phyloP scores from a whole-genome alignment of 2,888 invertebrate genomes.

The Halictus ligatus region DNA sequence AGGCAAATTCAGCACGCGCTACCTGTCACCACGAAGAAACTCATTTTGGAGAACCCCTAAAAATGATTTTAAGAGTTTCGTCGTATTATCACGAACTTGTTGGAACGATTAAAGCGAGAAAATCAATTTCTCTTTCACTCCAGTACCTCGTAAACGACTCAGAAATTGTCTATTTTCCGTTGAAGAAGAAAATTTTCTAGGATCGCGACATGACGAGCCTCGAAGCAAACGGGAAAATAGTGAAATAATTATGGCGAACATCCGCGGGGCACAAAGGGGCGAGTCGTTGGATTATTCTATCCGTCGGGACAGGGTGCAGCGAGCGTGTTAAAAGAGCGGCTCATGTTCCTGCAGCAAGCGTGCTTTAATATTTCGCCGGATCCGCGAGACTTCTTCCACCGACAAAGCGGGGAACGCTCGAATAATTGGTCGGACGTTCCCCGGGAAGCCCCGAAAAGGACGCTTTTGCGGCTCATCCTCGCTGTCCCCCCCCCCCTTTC shows the following conservation, averaged over 20 bases:
- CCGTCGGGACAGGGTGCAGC: neutral
- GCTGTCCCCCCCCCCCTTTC: neutral
- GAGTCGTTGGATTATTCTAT: neutral
- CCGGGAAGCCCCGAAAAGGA: conserved; percentile 11
- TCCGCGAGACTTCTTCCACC: conserved; percentile 13
- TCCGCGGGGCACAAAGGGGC: neutral
- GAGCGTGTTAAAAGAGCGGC: conserved; percentile 21
- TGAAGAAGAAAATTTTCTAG: neutral
- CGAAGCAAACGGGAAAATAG: neutral
- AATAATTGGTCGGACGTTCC: conserved; percentile 29
- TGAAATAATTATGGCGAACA: neutral
- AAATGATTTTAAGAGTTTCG: no score
- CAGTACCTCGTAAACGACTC: no score
- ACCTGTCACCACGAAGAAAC: no score
- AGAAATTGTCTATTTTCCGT: neutral
- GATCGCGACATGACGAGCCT: neutral
- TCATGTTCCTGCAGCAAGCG: conserved; percentile 4
- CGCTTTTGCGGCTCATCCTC: neutral
- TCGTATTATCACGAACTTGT: no score
- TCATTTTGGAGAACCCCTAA: no score
- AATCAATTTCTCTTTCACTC: no score
- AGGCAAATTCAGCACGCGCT: no score
- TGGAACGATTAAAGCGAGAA: no score
- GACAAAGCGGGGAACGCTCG: conserved; percentile 12
- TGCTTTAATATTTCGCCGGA: conserved; percentile 24